Evolutionary conservation across 2,888 invertebrate genomes (phyloP), one percentile per base, ranked within the genome.

Genomic region (Cenopis cana): DNA sequence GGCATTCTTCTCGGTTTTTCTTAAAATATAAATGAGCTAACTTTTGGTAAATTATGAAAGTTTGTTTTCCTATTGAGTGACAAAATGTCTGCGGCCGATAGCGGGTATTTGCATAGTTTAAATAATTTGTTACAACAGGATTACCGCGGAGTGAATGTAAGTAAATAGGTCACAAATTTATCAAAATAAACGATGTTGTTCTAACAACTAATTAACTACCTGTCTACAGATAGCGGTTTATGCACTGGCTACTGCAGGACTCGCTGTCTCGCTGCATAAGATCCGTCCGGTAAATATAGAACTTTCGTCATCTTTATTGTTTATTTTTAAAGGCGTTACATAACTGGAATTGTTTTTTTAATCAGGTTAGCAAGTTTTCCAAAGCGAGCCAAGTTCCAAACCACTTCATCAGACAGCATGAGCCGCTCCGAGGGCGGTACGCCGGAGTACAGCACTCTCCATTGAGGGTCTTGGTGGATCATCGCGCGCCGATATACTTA

Each of bases 321-420:
- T 74, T 74, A 74, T 60, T 77, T 76, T 74, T 80, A 71, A 59
- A 74, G 76, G 74, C 71, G 87, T 91, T 90, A 91, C 86, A 90
- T 91, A 90, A 91, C 85, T 81, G 76, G 76, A 62, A 77, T 76
- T 69, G 76, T 68, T 74, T 77, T 72, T 75, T 60, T 77, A 79
- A 81, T 76, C 82, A 95, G 95, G 93, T 95, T 82, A 94, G 95
- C 84, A 95, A 94, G 87, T 95, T 95, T 82, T 94, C 93, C 46
- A 94, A 93, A 79, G 94, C 95, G 17, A 86, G 86, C 33, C 93
- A 94, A 82, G 89, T 95, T 78, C 95, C 95, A 72, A 89, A 89
- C 50, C 93, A 93, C 77, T 95, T 95, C 76, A 85, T 95, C 75
- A 87, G 83, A 75, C 88, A 89, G 18, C 93, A 93, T 85, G 90